Base-by-base conservation (phyloP, 2,888 invertebrate species). In the Pristionchus exspectatus region DNA sequence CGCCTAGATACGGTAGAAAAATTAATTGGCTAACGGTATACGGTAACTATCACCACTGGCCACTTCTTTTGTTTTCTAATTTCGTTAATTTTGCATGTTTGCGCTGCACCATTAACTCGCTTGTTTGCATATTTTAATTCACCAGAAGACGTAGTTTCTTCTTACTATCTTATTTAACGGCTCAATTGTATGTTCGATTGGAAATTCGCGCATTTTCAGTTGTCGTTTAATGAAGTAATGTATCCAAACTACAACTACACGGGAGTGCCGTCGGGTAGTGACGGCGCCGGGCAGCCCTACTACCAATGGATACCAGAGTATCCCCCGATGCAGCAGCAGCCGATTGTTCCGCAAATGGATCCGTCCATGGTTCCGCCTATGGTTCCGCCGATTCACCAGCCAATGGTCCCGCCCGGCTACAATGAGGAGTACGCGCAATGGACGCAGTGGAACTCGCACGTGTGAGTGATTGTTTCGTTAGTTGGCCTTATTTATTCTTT, bases 381-480 rank as follows among this genome's bases (percentile, higher is more conserved):
- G 44, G 24, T n/a, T 24, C 69, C 69, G 12, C 77, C 38, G 33
- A 10, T 38, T 18, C 33, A 16, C 3, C 24, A 18, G 44, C 77
- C 77, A 24, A 24, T 77, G 7, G 44, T 77, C 9, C 77, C 77
- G 44, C 77, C 44, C 44, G 77, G 44, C 18, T 77, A 44, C 77
- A 2, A 5, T 18, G 77, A 77, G 24, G 77, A 77, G 24, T 77
- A 44, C 77, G 56, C 83, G 44, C n/a, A n/a, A 16, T 84, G 83
- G 83, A 4, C 83, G 27, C 83, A 84, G 83, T 84, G 83, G 83
- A 56, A 84, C 56, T 50, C 81, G 50, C 83, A 84, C 56, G 54
- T 56, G 83, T 84, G 21, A n/a, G 83, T 81, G 18, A 3, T 33
- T 33, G 0, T 21, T 72, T 72, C 69, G 14, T 27, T 69, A 27